Conservation (phyloP, 2,113 vertebrate species). For the Smithornis capensis region DNA sequence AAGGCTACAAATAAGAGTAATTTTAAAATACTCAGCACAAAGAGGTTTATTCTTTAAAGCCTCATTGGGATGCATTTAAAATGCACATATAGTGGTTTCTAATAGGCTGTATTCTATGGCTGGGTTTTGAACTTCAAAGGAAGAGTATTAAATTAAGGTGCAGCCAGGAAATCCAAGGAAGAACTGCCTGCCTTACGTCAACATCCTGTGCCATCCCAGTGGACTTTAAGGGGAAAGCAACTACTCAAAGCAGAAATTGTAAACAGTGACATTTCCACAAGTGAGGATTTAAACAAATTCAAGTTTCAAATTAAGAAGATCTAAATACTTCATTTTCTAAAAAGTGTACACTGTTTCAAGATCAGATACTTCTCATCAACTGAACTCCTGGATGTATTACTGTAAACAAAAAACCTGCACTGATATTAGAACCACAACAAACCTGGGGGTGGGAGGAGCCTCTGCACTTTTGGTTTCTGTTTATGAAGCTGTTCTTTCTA, state of each 20-base stretch:
- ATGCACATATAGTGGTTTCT: not conserved
- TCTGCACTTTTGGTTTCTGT: not conserved
- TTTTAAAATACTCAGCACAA: not conserved
- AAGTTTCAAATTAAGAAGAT: not conserved
- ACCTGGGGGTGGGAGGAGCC: not conserved
- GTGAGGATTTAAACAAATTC: not conserved
- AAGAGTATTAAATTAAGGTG: not conserved
- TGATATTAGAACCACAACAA: not conserved
- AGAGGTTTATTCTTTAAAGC: not conserved
- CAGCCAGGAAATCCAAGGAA: conserved; percentile 41
- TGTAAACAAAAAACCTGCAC: not conserved
- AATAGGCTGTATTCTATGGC: not conserved
- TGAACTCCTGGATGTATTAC: not conserved
- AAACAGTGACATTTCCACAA: not conserved
- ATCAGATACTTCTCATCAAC: not conserved
- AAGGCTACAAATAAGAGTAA: not conserved
- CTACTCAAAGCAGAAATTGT: not conserved
- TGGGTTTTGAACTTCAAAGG: not conserved
- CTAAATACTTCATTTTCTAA: not conserved
- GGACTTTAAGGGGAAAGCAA: not conserved
- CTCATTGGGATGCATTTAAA: not conserved
- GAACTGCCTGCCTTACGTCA: not conserved
- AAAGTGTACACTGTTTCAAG: not conserved
- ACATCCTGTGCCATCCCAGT: not conserved
- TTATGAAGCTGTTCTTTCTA: not conserved